Percentiles rank a stretch among this genome's conserved stretches.
Conservation (phyloP, 2,888 invertebrate species). For the Drosophila pegasa region DNA sequence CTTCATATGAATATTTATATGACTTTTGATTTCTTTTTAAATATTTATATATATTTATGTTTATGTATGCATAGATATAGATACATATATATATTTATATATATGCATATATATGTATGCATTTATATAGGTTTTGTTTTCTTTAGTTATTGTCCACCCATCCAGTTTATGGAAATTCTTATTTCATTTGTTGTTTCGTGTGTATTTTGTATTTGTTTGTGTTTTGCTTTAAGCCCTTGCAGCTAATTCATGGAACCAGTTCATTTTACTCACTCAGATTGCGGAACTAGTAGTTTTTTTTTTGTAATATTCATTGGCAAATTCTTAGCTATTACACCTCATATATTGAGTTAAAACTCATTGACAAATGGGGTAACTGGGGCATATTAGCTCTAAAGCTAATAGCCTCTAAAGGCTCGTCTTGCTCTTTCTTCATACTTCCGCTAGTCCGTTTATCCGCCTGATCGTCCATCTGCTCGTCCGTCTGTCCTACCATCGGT, state of each 20-base stretch:
- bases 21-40: constrained; percentile 22
- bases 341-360: too few species aligned
- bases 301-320: too few species aligned
- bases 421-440: too few species aligned
- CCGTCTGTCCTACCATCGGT: too few species aligned
- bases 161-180: constrained; percentile 82
- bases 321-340: too few species aligned
- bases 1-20: constrained; percentile 47
- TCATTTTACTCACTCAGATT: not conserved
- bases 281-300: not conserved
- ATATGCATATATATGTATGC: constrained; percentile 24
- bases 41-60: constrained; percentile 20
- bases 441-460: too few species aligned
- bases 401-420: too few species aligned
- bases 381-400: not conserved
- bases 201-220: constrained; percentile 15
- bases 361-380: too few species aligned
- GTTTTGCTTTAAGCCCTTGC: constrained; percentile 39
- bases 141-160: constrained; percentile 85
- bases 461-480: too few species aligned
- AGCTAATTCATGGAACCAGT: constrained; percentile 5
- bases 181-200: constrained; percentile 46
- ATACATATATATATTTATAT: constrained; percentile 26
- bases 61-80: constrained; percentile 36
- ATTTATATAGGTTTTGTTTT: constrained; percentile 48